Conservation (phyloP, 2,797 vertebrate species). For the Mus minutoides region DNA sequence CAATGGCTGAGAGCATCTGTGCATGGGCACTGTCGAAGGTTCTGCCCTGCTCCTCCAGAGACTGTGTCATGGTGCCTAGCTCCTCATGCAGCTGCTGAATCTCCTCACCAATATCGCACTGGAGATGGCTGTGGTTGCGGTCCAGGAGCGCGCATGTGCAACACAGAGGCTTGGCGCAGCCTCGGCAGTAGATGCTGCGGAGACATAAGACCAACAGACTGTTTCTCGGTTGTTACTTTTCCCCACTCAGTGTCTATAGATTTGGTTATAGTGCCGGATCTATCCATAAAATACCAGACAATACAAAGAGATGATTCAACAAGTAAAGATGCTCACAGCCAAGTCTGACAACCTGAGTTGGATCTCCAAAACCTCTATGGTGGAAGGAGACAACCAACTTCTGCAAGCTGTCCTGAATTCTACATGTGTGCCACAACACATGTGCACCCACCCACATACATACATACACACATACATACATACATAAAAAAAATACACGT, state of each 20-base stretch:
- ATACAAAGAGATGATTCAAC: not conserved
- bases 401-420: not conserved
- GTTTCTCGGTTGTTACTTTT: not conserved
- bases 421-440: not conserved
- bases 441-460: not conserved
- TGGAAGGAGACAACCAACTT: not conserved
- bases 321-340: not conserved
- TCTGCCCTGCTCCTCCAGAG: conserved; percentile 53
- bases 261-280: not conserved
- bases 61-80: conserved; percentile 41
- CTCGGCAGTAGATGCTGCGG: conserved; percentile 82
- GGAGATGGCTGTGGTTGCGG: conserved; percentile 65
- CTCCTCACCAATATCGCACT: conserved; percentile 79
- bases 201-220: not conserved
- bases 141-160: conserved; percentile 82
- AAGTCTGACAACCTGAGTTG: not conserved
- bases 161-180: conserved; percentile 80
- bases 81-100: conserved; percentile 75
- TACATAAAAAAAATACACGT: not conserved
- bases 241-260: not conserved
- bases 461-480: not conserved
- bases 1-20: not conserved
- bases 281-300: not conserved
- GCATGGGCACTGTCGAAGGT: not conserved
- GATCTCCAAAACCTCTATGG: not conserved